These are phyloP conservation scores for Cochlearius cochlearius DNA, from an alignment of 2,113 vertebrate genomes.

Conservation along the genomic window DNA sequence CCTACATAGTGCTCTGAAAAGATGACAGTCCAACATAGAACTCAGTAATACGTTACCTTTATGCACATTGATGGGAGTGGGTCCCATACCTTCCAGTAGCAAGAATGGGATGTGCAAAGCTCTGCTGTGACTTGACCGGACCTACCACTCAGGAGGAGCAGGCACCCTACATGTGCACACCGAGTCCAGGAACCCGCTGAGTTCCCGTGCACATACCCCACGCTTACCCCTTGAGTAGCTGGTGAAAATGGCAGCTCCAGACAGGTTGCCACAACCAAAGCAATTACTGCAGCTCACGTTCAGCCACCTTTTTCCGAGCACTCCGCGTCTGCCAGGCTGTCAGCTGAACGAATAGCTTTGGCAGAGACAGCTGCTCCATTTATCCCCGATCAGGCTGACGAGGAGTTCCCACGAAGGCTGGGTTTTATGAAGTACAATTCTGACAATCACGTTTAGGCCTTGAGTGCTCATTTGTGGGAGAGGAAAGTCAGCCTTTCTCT, in stretches of 20 bases:
- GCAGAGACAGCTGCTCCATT: not conserved
- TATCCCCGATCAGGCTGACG: not conserved
- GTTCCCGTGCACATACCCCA: rapidly evolving
- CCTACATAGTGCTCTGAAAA: not conserved
- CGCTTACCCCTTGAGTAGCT: not conserved
- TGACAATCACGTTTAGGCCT: not conserved
- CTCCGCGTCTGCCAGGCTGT: not conserved
- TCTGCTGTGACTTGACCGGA: not conserved
- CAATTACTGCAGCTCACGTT: not conserved
- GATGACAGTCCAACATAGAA: not conserved
- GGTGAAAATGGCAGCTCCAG: not conserved
- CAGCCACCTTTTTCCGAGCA: not conserved
- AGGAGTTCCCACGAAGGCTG: not conserved
- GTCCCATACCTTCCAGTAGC: not conserved
- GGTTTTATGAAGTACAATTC: not conserved
- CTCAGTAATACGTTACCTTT: not conserved
- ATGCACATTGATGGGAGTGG: not conserved
- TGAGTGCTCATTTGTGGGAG: not conserved
- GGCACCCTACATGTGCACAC: rapidly evolving
- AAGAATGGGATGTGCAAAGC: not conserved
- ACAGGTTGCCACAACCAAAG: not conserved
- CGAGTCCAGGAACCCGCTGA: not conserved
- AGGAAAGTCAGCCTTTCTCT: not conserved
- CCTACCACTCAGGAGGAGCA: rapidly evolving
- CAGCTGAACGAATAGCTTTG: not conserved